Evolutionary conservation across 2,113 vertebrate species (phyloP), one percentile per base, ranked within the genome.

Genomic region (Laterallus jamaicensis): DNA sequence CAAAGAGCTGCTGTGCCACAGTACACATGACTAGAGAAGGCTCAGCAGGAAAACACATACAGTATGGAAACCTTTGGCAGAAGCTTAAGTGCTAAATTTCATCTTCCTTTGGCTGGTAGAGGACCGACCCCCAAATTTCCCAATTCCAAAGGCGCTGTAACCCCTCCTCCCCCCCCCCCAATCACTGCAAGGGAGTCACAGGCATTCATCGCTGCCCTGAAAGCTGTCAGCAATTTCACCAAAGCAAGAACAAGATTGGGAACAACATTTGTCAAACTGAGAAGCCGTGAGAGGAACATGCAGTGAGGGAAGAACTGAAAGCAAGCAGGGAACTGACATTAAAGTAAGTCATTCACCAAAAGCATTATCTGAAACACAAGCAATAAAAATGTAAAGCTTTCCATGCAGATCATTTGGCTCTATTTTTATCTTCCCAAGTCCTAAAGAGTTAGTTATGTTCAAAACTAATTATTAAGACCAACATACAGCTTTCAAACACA

Each of bases 201-300:
- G 68, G 10, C 49, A 19, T 40, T 54, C 59, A 13, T 40, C 49
- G 2, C 55, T 32, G 31, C 70, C 78, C 88, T 18, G 37, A 42
- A 37, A 94, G 63, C 58, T 73, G 75, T 9, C 81, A 94, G 91
- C 76, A 68, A 59, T 64, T 58, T 69, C 74, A 56, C 12, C 63
- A 76, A 60, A 87, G 44, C 42, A 85, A 47, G 49, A 93, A 60
- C 42, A 82, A 64, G 63, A 84, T 15, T 31, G 56, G 62, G 56
- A 79, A 42, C 49, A 84, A 56, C 32, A 71, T 93, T 76, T 92
- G 71, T 78, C 67, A 82, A n/a, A 35, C 63, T 44, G 93, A 56
- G 67, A 76, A 86, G 69, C 11, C 3, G 28, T 54, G 29, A 86
- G 56, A 47, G 35, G 42, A 84, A 86, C 56, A 80, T 8, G 49